A percentile compares a stretch with the other conserved stretches of the same genome.
phyloP scores from a whole-genome alignment of 2,113 vertebrate species.

The Strix aluco region DNA sequence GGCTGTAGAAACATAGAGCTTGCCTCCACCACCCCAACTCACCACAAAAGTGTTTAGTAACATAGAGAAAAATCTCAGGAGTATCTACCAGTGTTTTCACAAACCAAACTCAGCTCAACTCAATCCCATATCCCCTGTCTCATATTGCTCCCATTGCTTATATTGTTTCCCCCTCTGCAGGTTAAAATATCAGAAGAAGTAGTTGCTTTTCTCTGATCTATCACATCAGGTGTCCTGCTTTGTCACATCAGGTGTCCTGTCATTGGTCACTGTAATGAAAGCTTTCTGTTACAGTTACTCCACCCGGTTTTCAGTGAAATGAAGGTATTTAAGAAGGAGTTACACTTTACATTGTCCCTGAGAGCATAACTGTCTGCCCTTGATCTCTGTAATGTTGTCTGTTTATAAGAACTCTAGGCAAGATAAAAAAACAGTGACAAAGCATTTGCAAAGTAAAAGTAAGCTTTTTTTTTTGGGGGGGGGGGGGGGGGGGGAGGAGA shows the following conservation, averaged over 20 bases:
- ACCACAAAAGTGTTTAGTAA: fast-evolving
- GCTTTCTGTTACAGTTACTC: neutral
- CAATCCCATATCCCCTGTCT: neutral
- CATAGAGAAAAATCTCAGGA: fast-evolving
- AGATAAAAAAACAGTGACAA: neutral
- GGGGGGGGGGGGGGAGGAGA: no score
- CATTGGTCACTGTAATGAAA: neutral
- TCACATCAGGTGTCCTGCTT: neutral
- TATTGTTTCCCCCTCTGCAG: no score
- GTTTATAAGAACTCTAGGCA: neutral
- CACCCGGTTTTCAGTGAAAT: neutral
- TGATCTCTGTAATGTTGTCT: neutral
- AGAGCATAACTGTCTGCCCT: neutral
- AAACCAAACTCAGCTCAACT: no score
- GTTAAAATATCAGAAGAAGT: neutral
- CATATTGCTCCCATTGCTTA: neutral
- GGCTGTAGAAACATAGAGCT: neutral
- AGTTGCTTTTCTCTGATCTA: neutral
- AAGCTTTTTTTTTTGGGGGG: neutral
- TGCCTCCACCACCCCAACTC: neutral
- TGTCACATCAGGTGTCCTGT: neutral
- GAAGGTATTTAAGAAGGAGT: neutral
- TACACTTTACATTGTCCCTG: neutral
- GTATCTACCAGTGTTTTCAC: fast-evolving
- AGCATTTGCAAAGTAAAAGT: neutral